phyloP scores from a whole-genome alignment of 2,797 vertebrate genomes.

The Vireo griseus region DNA sequence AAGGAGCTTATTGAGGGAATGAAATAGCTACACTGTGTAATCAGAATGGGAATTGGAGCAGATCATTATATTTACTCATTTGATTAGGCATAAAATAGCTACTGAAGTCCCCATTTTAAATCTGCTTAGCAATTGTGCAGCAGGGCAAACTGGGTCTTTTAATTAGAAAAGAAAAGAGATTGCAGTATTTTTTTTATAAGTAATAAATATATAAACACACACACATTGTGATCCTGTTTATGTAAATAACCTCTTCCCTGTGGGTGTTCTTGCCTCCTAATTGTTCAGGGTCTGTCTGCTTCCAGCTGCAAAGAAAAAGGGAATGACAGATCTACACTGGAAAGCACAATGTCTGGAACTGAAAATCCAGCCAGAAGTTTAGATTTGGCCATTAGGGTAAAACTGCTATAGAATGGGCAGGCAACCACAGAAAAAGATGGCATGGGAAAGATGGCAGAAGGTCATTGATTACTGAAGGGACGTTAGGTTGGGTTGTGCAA shows the following conservation, averaged over 20 bases:
- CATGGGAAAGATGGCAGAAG: neutral
- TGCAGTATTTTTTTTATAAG: conserved; percentile 26
- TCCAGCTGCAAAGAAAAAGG: neutral
- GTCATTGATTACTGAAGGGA: neutral
- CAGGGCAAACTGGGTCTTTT: conserved; percentile 56
- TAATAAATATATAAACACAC: conserved; percentile 46
- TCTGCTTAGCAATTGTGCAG: conserved; percentile 66
- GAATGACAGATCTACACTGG: neutral
- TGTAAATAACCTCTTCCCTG: conserved; percentile 53
- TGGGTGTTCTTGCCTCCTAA: conserved; percentile 18
- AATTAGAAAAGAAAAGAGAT: conserved; percentile 51
- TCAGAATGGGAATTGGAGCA: conserved; percentile 72
- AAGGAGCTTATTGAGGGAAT: conserved; percentile 71
- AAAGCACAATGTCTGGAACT: neutral
- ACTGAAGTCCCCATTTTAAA: conserved; percentile 57
- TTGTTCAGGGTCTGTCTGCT: conserved; percentile 32
- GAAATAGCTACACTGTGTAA: conserved; percentile 70
- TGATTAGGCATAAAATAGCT: conserved; percentile 72
- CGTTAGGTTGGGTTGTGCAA: neutral
- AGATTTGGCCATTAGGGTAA: neutral
- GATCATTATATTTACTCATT: conserved; percentile 74
- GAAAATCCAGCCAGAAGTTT: neutral
- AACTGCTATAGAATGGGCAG: neutral
- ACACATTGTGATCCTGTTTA: conserved; percentile 28
- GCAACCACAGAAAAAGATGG: neutral